Conservation (phyloP, 1,140 invertebrate genomes). For the Drosophila simulans region DNA sequence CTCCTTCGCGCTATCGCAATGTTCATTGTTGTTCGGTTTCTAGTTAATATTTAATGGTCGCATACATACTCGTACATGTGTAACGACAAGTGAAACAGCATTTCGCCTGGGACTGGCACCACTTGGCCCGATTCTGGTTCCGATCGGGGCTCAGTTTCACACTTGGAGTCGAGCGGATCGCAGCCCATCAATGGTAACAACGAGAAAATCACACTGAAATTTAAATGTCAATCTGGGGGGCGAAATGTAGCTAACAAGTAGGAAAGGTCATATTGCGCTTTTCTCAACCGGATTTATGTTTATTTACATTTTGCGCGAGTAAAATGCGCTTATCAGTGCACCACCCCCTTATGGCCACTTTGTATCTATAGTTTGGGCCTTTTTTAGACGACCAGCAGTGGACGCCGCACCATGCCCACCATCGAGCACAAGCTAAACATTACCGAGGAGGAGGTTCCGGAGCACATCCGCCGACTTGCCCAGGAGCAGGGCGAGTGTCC, state of each 20-base stretch:
- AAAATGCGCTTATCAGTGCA: not conserved
- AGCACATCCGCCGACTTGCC: constrained; percentile 63
- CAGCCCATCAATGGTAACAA: constrained; percentile 12
- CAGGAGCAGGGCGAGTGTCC: constrained; percentile 86
- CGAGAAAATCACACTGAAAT: not conserved
- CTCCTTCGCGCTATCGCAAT: constrained; percentile 44
- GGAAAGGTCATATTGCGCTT: constrained; percentile 3
- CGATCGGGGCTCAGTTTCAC: constrained; percentile 58
- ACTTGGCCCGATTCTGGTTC: constrained; percentile 59
- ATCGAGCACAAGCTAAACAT: constrained; percentile 71
- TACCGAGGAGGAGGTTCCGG: constrained; percentile 71
- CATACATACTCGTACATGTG: constrained; percentile 52
- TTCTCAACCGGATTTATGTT: constrained; percentile 8
- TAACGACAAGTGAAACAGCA: constrained; percentile 36
- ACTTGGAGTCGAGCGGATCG: constrained; percentile 63
- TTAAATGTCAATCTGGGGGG: constrained; percentile 29
- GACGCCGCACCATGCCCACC: constrained; percentile 60
- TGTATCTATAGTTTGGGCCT: constrained; percentile 4
- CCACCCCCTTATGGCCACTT: constrained; percentile 3
- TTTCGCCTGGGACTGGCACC: constrained; percentile 66
- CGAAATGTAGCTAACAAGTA: constrained; percentile 37
- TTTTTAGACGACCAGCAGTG: constrained; percentile 35
- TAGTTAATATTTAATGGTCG: constrained; percentile 60
- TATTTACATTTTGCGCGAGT: constrained; percentile 3
- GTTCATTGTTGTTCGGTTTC: constrained; percentile 54